Evolutionary conservation across 2,113 vertebrate genomes (phyloP), one percentile per base, ranked within the genome.

Genomic region (Marmota flaviventris): DNA sequence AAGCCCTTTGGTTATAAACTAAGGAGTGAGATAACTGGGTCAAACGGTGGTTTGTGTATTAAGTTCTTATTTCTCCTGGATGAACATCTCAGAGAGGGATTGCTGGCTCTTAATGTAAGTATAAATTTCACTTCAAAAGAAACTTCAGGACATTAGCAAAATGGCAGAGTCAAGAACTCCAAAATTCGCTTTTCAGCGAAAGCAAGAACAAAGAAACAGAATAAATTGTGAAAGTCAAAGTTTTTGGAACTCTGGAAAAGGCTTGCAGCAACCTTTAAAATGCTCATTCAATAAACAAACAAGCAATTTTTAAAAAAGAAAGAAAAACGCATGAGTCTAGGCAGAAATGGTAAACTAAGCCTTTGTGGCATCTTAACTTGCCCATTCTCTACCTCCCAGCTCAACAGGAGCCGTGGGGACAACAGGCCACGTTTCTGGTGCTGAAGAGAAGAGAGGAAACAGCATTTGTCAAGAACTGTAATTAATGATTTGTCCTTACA

Each of bases 81-180:
- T 63, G 3, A 63, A 63, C 24, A 27, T 27, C 56, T 39, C 27
- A 32, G 37, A 91, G 37, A 51, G 25, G 4, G n/a, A 76, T 32
- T 67, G 16, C 56, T 29, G 17, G 14, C 29, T 92, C 16, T 39
- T 53, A 63, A 13, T 24, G 32, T 37, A 29, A 9, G 11, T 65
- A 11, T 76, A 65, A 53, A 63, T 76, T 85, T 92, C 7, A 92
- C 39, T 75, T 63, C 63, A 65, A 90, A 84, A 76, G n/a, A 94
- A 89, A 89, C 78, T 76, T 16, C 7, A 56, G 16, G 58, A 20
- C 69, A 45, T n/a, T 48, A 77, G 58, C 37, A 89, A 84, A 84
- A 69, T 58, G 32, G 32, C 4, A 25, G 32, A 45, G 14, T 77
- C 67, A 86, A 78, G 20, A 34, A 53, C 67, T 89, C 67, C 56